Conservation (phyloP, 2,113 vertebrate genomes). For the Fregetta grallaria region DNA sequence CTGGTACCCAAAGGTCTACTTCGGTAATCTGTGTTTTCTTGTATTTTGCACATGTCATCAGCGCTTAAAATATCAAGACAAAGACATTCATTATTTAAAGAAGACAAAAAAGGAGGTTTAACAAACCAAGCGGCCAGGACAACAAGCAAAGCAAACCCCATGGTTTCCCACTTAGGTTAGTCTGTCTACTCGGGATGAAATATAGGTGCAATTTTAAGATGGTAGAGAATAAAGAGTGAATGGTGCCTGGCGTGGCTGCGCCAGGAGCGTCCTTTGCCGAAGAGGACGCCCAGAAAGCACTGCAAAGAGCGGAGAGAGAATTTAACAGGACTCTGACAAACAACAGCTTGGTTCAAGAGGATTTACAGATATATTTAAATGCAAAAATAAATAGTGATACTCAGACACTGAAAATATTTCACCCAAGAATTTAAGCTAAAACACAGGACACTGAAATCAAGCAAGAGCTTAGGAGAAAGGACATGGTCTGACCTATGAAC, state of each 20-base stretch:
- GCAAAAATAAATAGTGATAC: neutral
- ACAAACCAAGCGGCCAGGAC: neutral
- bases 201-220: neutral
- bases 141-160: neutral
- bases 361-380: neutral
- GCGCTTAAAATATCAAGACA: neutral
- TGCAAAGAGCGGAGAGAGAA: neutral
- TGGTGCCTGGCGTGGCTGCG: neutral
- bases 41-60: neutral
- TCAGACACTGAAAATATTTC: neutral
- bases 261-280: neutral
- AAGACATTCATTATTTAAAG: neutral
- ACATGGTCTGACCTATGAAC: neutral
- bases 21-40: neutral
- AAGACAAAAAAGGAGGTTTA: neutral
- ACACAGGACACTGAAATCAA: neutral
- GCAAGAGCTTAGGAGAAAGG: neutral
- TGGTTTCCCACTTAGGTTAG: neutral
- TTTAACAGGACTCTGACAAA: neutral
- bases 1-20: neutral
- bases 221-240: neutral
- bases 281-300: neutral
- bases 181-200: neutral
- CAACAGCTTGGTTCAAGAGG: neutral
- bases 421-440: neutral